Conservation (phyloP, 2,888 invertebrate species). For the Ramazzottius varieornatus region DNA sequence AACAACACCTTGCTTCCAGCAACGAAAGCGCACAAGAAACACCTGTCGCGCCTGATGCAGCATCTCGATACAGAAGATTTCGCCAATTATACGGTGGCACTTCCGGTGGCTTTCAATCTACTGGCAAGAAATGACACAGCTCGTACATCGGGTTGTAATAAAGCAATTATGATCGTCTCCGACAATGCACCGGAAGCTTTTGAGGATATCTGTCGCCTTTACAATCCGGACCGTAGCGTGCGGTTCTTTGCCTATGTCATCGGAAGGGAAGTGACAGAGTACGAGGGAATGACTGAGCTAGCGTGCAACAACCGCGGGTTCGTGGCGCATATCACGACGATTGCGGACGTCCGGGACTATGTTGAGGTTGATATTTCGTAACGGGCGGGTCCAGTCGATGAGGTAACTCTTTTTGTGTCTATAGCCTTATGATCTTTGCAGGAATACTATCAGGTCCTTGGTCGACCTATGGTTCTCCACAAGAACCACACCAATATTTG, state of each 20-base stretch:
- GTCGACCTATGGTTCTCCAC: neutral
- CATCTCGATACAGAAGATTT: neutral
- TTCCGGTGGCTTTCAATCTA: neutral
- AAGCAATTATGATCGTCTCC: conserved; percentile 1
- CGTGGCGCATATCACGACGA: neutral
- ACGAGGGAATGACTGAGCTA: neutral
- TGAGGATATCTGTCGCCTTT: neutral
- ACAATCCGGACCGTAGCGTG: neutral
- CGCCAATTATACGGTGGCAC: conserved; percentile 4
- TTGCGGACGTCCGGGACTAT: neutral
- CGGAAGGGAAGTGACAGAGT: neutral
- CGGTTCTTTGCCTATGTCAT: neutral
- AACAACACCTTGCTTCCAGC: neutral
- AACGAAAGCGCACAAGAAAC: neutral
- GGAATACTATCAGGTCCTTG: neutral
- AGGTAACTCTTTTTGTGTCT: neutral
- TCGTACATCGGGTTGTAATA: neutral
- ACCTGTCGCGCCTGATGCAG: neutral
- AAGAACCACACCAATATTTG: neutral
- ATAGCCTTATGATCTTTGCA: neutral
- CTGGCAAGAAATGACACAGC: neutral
- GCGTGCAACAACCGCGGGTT: neutral
- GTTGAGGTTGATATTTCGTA: neutral
- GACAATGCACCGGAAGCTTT: neutral
- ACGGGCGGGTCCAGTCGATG: too few species aligned